Conservation (phyloP, 1,140 invertebrate species). For the Sesamia nonagrioides region DNA sequence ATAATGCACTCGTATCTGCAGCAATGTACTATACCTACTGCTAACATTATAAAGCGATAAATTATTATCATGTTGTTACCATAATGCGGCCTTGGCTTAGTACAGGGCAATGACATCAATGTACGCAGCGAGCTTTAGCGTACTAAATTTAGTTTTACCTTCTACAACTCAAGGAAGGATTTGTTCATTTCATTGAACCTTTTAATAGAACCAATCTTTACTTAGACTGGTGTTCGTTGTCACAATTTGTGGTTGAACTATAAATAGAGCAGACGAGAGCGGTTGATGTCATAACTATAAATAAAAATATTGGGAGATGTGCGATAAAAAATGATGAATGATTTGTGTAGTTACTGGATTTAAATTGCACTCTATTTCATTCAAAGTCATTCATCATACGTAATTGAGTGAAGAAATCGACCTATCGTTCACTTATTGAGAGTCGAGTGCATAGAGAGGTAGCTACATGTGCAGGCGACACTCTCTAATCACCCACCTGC, state of each 20-base stretch:
- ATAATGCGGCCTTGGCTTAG: conserved; percentile 22
- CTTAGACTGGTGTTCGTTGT: background rate
- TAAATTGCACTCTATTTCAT: conserved; percentile 5
- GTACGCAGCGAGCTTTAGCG: conserved; percentile 4
- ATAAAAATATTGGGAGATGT: conserved; percentile 6
- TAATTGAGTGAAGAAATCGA: conserved; percentile 29
- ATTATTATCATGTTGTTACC: conserved; percentile 30
- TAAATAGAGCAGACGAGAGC: conserved; percentile 6
- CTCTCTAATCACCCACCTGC: conserved; percentile 27
- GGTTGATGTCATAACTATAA: background rate
- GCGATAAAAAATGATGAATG: background rate
- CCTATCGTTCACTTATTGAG: conserved; percentile 18
- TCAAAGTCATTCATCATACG: background rate
- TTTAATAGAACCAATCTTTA: background rate
- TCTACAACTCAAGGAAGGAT: background rate
- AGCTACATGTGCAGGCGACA: background rate
- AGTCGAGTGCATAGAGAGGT: background rate
- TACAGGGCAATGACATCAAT: conserved; percentile 18
- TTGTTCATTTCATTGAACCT: background rate
- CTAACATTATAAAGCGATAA: conserved; percentile 1
- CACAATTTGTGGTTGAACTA: background rate
- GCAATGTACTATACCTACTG: conserved; percentile 4
- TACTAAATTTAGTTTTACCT: background rate
- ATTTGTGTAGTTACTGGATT: conserved; percentile 6
- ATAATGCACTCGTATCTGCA: background rate